These are phyloP conservation scores for Caligus rogercresseyi DNA, from an alignment of 1,140 invertebrate species.

Conservation along the genomic window DNA sequence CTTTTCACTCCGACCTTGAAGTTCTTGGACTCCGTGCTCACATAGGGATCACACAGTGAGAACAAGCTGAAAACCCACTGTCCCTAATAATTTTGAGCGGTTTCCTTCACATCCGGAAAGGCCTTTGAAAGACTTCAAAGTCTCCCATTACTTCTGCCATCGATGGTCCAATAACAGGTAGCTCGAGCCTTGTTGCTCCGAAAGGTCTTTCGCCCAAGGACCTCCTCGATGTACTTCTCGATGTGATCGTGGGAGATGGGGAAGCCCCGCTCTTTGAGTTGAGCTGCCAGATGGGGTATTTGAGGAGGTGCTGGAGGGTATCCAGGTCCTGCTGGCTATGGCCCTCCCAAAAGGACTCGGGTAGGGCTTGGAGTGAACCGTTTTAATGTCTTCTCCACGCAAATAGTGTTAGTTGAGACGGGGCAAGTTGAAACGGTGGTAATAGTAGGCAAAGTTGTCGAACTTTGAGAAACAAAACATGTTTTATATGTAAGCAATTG, in stretches of 20 bases:
- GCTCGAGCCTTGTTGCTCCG: constrained; percentile 8
- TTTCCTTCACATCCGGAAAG: constrained; percentile 15
- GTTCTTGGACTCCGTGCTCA: constrained; percentile 17
- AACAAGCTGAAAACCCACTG: constrained; percentile 10
- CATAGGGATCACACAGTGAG: constrained; percentile 17
- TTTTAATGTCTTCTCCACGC: neutral
- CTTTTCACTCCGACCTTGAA: constrained; percentile 12
- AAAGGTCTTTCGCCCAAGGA: neutral
- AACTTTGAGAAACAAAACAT: no score
- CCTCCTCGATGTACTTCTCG: constrained; percentile 2
- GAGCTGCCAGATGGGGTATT: constrained; percentile 13
- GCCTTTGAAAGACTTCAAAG: constrained; percentile 2
- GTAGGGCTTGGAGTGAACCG: constrained; percentile 3
- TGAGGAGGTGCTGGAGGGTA: constrained; percentile 2
- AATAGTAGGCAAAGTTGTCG: constrained; percentile 15
- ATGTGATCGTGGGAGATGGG: neutral
- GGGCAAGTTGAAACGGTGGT: constrained; percentile 14
- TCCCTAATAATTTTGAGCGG: constrained; percentile 5
- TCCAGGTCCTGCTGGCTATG: constrained; percentile 11
- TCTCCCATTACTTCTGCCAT: constrained; percentile 20
- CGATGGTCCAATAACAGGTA: constrained; percentile 13
- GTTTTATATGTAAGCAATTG: no score
- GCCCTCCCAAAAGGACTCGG: constrained; percentile 18
- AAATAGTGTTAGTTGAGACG: constrained; percentile 17
- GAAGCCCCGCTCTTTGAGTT: neutral